Evolutionary conservation across 2,888 invertebrate genomes (phyloP).

Genomic region (Ophraella communa): DNA sequence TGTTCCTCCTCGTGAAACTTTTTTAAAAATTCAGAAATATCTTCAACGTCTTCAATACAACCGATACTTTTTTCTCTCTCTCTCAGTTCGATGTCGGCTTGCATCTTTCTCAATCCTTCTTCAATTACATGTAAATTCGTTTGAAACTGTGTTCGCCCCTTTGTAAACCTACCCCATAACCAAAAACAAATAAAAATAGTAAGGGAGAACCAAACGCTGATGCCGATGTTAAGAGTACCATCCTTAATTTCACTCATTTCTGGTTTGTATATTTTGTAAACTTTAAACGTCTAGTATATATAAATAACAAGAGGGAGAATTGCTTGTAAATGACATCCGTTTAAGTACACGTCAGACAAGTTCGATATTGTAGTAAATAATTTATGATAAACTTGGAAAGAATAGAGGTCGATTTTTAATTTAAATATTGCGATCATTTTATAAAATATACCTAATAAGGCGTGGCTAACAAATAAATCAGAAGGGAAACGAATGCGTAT

Average conservation of each 20-base stretch:
- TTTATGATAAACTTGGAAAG: not conserved
- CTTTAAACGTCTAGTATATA: not conserved
- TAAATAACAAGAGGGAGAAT: not conserved
- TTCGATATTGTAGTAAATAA: conserved; percentile 1
- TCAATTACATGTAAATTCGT: conserved; percentile 55
- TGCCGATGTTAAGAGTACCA: conserved; percentile 38
- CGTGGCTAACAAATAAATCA: too few relatives aligned
- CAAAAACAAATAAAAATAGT: conserved; percentile 51
- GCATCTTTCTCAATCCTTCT: conserved; percentile 54
- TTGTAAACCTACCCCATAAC: conserved; percentile 51
- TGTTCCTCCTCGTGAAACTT: conserved; percentile 29
- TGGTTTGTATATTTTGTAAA: not conserved
- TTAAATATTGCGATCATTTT: not conserved
- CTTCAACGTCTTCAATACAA: conserved; percentile 43
- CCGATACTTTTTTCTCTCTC: conserved; percentile 46
- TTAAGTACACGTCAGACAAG: not conserved
- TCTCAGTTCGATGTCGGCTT: conserved; percentile 50
- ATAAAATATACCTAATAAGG: too few relatives aligned
- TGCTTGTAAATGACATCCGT: not conserved
- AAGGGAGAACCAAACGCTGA: conserved; percentile 49
- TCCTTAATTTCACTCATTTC: not conserved
- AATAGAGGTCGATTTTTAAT: not conserved
- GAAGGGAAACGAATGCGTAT: too few relatives aligned
- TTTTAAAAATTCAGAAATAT: conserved; percentile 37
- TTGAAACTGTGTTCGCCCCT: conserved; percentile 50